phyloP scores from a whole-genome alignment of 2,113 vertebrate genomes.

The Oceanodroma tethys region DNA sequence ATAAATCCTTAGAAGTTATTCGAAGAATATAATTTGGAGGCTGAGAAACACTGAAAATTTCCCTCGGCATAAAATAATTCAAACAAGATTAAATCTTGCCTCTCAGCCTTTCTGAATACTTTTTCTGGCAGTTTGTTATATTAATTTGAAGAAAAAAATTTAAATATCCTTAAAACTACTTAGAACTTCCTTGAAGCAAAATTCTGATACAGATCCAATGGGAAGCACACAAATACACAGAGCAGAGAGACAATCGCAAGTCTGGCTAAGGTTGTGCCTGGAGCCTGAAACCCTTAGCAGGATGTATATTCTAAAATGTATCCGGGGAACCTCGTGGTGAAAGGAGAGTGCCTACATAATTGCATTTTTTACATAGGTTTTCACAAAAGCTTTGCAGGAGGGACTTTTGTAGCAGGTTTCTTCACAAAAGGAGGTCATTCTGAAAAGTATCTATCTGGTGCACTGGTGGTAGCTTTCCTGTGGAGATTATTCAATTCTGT shows the following conservation, averaged over 20 bases:
- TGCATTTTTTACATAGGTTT: constrained; percentile 17
- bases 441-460: not conserved
- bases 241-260: not conserved
- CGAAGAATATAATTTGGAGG: not conserved
- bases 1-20: not conserved
- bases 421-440: not conserved
- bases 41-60: constrained; percentile 9
- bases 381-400: constrained; percentile 22
- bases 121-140: not conserved
- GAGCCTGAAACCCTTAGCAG: not conserved
- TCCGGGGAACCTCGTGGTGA: not conserved
- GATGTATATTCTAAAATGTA: not conserved
- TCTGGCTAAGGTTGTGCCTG: not conserved
- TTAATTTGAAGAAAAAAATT: not conserved
- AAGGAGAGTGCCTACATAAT: not conserved
- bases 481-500: not conserved
- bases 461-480: not conserved
- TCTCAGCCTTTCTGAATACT: not conserved
- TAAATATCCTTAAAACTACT: not conserved
- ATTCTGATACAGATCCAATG: not conserved
- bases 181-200: not conserved
- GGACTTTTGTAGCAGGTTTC: not conserved
- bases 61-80: not conserved
- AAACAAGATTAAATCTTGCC: constrained; percentile 31
- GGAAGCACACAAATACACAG: not conserved